phyloP scores from a whole-genome alignment of 2,113 vertebrate species.

The Syngnathus floridae region DNA sequence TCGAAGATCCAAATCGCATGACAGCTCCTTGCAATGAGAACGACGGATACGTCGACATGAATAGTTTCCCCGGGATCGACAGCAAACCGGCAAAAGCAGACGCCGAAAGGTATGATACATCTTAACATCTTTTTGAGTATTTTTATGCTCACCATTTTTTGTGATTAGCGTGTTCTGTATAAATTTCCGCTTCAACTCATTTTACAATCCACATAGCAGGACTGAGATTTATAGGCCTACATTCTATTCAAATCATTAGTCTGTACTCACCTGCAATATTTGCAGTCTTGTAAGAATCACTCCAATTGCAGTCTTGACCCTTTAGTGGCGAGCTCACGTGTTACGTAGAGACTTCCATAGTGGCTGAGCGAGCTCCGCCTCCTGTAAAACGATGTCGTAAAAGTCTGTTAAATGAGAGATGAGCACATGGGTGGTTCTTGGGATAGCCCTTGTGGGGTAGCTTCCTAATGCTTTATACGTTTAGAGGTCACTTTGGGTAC shows the following conservation, averaged over 20 bases:
- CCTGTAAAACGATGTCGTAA: slow-evolving; percentile 4
- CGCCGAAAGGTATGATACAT: slow-evolving; percentile 84
- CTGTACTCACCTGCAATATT: slow-evolving; percentile 1
- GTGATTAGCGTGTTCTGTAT: not conserved
- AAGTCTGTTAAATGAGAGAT: slow-evolving; percentile 32
- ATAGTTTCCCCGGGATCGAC: slow-evolving; percentile 91
- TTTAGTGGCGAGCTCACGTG: slow-evolving; percentile 27
- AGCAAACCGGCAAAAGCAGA: slow-evolving; percentile 80
- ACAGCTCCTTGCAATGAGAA: slow-evolving; percentile 82
- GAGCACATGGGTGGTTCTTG: slow-evolving; percentile 50
- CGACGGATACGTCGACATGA: slow-evolving; percentile 98
- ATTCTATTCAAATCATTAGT: not conserved
- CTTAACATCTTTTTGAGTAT: not conserved
- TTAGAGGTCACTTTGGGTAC: slow-evolving; percentile 61
- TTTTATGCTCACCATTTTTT: not conserved
- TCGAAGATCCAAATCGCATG: slow-evolving; percentile 83
- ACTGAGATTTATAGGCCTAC: not conserved
- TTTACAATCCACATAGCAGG: not conserved
- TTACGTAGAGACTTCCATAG: slow-evolving; percentile 7
- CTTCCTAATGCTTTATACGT: slow-evolving; percentile 52
- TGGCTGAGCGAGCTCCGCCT: slow-evolving; percentile 17
- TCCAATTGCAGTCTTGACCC: slow-evolving; percentile 19
- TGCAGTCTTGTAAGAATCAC: not conserved
- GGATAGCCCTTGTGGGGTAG: slow-evolving; percentile 52
- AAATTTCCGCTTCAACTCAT: not conserved